These are phyloP conservation scores for Menidia menidia DNA, from an alignment of 2,797 vertebrate species.

Conservation along the genomic window DNA sequence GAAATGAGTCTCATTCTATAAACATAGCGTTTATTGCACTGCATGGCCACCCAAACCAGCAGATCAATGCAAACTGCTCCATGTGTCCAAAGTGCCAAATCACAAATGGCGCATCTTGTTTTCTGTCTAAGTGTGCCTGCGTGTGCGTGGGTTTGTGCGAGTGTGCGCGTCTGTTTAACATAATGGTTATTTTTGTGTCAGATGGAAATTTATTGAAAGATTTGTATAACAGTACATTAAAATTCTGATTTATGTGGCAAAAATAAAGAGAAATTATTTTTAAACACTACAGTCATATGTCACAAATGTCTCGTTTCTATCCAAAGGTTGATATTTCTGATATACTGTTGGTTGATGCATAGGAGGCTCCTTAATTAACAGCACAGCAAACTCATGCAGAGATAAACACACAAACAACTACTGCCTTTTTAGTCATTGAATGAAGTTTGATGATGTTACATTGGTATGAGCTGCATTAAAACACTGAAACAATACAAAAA, in stretches of 20 bases:
- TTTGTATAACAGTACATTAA: slow-evolving; percentile 83
- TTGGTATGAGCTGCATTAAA: neutral
- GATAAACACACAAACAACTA: neutral
- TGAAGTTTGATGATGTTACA: no score
- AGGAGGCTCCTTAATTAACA: no score
- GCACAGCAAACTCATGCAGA: neutral
- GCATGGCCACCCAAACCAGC: slow-evolving; percentile 83
- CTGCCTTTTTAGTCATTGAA: no score
- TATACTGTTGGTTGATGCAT: neutral
- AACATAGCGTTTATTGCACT: slow-evolving; percentile 73
- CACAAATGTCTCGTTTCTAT: slow-evolving; percentile 14
- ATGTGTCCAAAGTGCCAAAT: slow-evolving; percentile 87
- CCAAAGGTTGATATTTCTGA: neutral
- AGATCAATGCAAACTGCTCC: slow-evolving; percentile 84
- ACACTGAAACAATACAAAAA: no score
- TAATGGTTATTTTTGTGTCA: slow-evolving; percentile 82
- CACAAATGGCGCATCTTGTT: slow-evolving; percentile 70
- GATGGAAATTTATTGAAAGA: slow-evolving; percentile 80
- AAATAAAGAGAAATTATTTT: slow-evolving; percentile 85
- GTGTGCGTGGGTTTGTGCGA: slow-evolving; percentile 31
- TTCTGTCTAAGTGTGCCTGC: slow-evolving; percentile 30
- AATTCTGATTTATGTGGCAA: slow-evolving; percentile 80
- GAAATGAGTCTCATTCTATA: slow-evolving; percentile 71
- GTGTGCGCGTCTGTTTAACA: slow-evolving; percentile 67
- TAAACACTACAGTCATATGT: slow-evolving; percentile 69